Evolutionary conservation across 2,113 vertebrate genomes (phyloP).

Genomic region (Upupa epops): DNA sequence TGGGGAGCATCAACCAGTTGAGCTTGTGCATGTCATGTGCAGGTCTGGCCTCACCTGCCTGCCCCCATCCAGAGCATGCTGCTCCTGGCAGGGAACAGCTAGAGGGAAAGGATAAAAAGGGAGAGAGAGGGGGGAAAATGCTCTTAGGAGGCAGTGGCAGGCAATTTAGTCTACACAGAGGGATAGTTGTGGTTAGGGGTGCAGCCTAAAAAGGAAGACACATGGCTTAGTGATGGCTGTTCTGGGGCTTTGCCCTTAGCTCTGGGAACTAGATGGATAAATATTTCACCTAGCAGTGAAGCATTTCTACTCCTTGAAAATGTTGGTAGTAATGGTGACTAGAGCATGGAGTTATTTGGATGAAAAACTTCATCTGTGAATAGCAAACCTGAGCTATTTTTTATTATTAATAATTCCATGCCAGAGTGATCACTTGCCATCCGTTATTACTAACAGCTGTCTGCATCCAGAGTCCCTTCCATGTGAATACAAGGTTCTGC

Average conservation of each 20-base stretch:
- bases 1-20: rapidly evolving
- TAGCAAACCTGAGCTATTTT: not conserved
- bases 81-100: not conserved
- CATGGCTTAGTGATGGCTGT: not conserved
- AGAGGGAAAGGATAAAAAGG: rapidly evolving
- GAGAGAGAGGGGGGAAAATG: not conserved
- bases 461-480: not conserved
- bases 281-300: not conserved
- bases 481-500: not conserved
- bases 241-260: not conserved
- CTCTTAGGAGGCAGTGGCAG: not conserved
- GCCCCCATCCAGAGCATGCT: rapidly evolving
- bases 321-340: rapidly evolving
- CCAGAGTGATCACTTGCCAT: not conserved
- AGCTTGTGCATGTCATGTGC: rapidly evolving
- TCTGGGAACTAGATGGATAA: not conserved
- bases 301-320: not conserved
- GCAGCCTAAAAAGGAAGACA: not conserved
- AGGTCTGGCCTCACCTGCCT: not conserved
- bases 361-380: not conserved
- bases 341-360: not conserved
- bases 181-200: not conserved
- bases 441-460: not conserved
- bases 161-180: not conserved
- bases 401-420: not conserved